Percentiles rank a stretch among this genome's conserved stretches.
Conservation (phyloP, 1,140 invertebrate species). For the Macrosteles quadrilineatus region DNA sequence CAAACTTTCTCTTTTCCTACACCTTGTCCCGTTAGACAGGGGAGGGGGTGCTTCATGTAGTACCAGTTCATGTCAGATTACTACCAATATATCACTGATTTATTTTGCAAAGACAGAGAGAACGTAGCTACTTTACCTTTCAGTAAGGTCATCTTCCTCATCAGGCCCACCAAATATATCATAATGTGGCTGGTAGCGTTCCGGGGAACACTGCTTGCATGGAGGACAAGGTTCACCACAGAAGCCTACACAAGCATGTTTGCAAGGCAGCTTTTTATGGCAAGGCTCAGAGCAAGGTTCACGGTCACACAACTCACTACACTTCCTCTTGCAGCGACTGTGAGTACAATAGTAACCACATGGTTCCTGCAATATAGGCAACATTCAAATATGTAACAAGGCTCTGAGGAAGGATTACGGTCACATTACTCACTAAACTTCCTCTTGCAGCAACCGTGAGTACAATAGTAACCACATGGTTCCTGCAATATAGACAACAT, state of each 20-base stretch:
- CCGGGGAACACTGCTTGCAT: conserved; percentile 10
- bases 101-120: no score
- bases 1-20: no score
- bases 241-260: conserved; percentile 64
- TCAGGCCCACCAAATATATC: conserved; percentile 45
- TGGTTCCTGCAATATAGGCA: conserved; percentile 44
- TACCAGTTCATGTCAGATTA: no score
- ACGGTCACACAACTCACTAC: conserved; percentile 56
- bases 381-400: conserved; percentile 51
- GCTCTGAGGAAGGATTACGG: conserved; percentile 54
- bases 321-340: conserved; percentile 56
- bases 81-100: no score
- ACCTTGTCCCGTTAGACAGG: no score
- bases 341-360: conserved; percentile 57
- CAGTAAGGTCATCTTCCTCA: conserved; percentile 57
- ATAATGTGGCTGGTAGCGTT: neutral
- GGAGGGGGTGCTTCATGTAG: no score
- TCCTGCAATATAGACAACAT: conserved; percentile 44
- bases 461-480: conserved; percentile 52
- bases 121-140: no score
- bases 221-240: conserved; percentile 66
- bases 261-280: conserved; percentile 53
- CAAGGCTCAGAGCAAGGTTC: conserved; percentile 58
- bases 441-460: conserved; percentile 58
- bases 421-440: conserved; percentile 58